Evolutionary conservation across 92 coral and sea anemone genomes (phyloP).

Genomic region (Diadumene lineata): DNA sequence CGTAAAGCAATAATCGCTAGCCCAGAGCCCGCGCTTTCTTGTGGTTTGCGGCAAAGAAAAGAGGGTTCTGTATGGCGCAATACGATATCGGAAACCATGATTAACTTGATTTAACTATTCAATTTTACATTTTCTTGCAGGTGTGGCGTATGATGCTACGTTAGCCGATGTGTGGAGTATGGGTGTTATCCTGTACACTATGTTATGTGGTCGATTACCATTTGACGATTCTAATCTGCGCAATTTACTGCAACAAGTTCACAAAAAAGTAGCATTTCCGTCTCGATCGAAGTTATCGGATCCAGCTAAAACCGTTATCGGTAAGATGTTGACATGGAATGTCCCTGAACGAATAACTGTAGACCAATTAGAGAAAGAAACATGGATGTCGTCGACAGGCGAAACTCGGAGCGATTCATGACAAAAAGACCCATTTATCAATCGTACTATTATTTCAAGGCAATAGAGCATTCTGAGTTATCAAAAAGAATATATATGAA

Average conservation of each 20-base stretch:
- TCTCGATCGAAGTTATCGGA: slow-evolving; percentile 77
- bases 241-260: slow-evolving; percentile 91
- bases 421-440: too few relatives aligned
- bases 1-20: too few relatives aligned
- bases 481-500: too few relatives aligned
- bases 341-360: slow-evolving; percentile 82
- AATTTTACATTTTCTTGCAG: slow-evolving; percentile 30
- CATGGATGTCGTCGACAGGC: slow-evolving; percentile 76
- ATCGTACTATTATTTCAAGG: too few relatives aligned
- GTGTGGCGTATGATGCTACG: slow-evolving; percentile 96
- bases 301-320: slow-evolving; percentile 68
- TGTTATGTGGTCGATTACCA: slow-evolving; percentile 93
- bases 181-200: slow-evolving; percentile 98
- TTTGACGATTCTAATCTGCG: slow-evolving; percentile 96
- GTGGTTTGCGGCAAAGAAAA: too few relatives aligned
- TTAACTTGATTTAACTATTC: too few relatives aligned
- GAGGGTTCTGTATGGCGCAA: too few relatives aligned
- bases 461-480: too few relatives aligned
- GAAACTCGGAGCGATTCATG: slow-evolving; percentile 5
- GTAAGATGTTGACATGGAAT: slow-evolving; percentile 94
- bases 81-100: too few relatives aligned
- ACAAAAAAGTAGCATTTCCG: slow-evolving; percentile 83
- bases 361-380: slow-evolving; percentile 59
- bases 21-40: too few relatives aligned
- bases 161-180: slow-evolving; percentile 98